These are phyloP conservation scores for Tretioscincus oriximinensis DNA, from an alignment of 2,113 vertebrate genomes.

Conservation along the genomic window DNA sequence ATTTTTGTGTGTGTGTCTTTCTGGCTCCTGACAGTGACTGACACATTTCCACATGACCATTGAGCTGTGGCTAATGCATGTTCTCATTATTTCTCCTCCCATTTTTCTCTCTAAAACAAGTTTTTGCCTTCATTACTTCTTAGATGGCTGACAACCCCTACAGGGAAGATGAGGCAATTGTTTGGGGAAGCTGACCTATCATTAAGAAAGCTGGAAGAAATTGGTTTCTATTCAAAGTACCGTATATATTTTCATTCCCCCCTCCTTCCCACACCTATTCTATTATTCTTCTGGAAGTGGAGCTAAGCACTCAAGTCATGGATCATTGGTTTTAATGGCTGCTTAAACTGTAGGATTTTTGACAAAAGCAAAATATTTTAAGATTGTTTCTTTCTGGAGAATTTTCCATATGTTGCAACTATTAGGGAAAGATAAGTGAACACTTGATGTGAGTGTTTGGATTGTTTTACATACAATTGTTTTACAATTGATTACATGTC, in stretches of 20 bases:
- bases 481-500: background rate
- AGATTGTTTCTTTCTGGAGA: background rate
- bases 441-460: background rate
- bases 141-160: slow-evolving; percentile 25
- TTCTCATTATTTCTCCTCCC: slow-evolving; percentile 9
- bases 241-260: background rate
- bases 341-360: slow-evolving; percentile 14
- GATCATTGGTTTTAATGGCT: slow-evolving; percentile 12
- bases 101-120: slow-evolving; percentile 2
- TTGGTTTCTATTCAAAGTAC: background rate
- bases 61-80: slow-evolving; percentile 13
- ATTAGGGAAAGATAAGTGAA: background rate
- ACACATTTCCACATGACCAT: background rate
- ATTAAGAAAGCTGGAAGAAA: slow-evolving; percentile 6
- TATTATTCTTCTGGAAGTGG: slow-evolving; percentile 14
- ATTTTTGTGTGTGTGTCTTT: slow-evolving; percentile 23
- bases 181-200: slow-evolving; percentile 13
- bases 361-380: slow-evolving; percentile 33
- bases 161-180: background rate
- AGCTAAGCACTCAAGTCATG: background rate
- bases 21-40: slow-evolving; percentile 20
- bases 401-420: background rate
- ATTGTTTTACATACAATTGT: background rate
- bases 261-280: background rate
- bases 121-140: slow-evolving; percentile 8